Base-by-base conservation (phyloP, 2,797 vertebrate genomes). In the Hippopotamyrus pictus region DNA sequence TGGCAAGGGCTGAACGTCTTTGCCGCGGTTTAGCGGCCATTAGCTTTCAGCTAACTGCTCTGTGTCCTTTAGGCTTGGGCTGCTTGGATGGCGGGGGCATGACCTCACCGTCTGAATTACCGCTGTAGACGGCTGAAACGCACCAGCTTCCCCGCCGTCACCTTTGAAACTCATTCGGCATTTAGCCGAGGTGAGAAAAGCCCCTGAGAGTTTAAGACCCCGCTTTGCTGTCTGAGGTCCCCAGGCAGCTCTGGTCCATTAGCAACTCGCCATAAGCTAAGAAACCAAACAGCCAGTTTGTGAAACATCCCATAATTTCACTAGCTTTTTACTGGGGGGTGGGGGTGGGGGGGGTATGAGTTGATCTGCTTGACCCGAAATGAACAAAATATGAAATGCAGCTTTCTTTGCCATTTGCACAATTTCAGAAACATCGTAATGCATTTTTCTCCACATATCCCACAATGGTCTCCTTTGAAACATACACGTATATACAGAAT, bases 211-310 rank as follows among this genome's bases (percentile, higher is more conserved):
- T 22, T 33, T 57, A 33, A 57, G 54, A 53, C 14, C 48, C 22
- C 6, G 29, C 48, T 14, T 25, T 48, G 9, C 82, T 51, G 25
- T 33, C 29, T 9, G 29, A 6, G 51, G 85, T 88, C 57, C 29
- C 37, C 25, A 19, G 54, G 41, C 86, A 88, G 41, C 9, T 22
- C 41, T 5, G 19, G 41, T 65, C 86, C 86, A 88, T 88, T 88
- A 88, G 54, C 19, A 19, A 41, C 25, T 65, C 86, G 6, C 86
- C 57, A 65, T 53, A 62, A 57, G 54, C 37, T 22, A 12, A 22
- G n/a, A 88, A 87, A 88, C 17, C 54, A 12, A 86, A 41, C 85
- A 54, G 85, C 50, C 73, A 44, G 73, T 79, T 51, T 8, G 85
- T 57, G 33, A 62, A 62, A 46, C 44, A 11, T 22, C 19, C 44